These are phyloP conservation scores for Microtus richardsoni DNA, from an alignment of 2,113 vertebrate species.

Conservation along the genomic window DNA sequence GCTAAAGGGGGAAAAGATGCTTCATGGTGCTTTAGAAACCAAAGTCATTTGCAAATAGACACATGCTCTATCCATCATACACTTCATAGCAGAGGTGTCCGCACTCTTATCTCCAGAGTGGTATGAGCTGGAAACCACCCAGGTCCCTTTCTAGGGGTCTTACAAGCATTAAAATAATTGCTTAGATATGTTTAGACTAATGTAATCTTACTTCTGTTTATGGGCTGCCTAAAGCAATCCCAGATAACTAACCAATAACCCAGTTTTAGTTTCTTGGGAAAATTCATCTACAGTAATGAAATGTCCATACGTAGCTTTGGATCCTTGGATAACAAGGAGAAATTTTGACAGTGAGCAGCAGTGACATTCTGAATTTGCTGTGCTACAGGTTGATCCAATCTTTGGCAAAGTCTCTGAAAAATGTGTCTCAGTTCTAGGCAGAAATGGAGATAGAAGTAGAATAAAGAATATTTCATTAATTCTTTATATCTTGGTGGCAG, in stretches of 20 bases:
- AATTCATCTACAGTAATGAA: background rate
- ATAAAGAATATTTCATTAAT: background rate
- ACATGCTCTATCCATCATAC: background rate
- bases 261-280: background rate
- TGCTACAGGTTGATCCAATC: background rate
- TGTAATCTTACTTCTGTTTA: background rate
- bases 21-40: background rate
- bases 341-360: background rate
- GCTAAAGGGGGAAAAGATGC: background rate
- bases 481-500: background rate
- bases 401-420: background rate
- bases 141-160: background rate
- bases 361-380: background rate
- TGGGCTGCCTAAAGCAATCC: background rate
- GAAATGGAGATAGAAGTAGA: conserved; percentile 11
- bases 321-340: background rate
- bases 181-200: background rate
- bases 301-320: background rate
- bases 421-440: background rate
- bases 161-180: background rate
- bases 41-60: background rate
- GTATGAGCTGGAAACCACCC: background rate
- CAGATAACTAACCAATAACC: background rate
- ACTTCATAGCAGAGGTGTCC: background rate
- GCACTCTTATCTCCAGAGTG: background rate